These are phyloP conservation scores for Atopsyche davidsoni DNA, from an alignment of 1,140 invertebrate genomes.

Conservation along the genomic window DNA sequence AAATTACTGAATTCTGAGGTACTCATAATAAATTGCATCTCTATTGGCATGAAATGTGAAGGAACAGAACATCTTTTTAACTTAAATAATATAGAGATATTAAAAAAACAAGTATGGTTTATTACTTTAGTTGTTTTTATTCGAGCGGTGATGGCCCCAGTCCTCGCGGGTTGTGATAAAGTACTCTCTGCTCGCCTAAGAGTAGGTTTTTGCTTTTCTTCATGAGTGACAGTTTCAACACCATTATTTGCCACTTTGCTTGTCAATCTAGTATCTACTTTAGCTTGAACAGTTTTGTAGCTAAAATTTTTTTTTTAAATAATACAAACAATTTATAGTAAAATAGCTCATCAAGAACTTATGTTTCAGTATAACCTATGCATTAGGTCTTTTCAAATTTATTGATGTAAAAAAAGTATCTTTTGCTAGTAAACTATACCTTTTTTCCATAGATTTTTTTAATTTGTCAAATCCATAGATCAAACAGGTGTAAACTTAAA, in stretches of 20 bases:
- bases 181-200: slow-evolving; percentile 43
- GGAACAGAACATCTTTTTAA: too few relatives aligned
- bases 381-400: neutral
- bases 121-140: slow-evolving; percentile 23
- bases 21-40: too few relatives aligned
- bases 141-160: slow-evolving; percentile 30
- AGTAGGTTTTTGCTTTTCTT: slow-evolving; percentile 24
- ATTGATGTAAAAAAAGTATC: neutral
- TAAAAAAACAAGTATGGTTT: too few relatives aligned
- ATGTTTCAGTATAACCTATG: neutral
- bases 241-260: slow-evolving; percentile 28
- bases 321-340: neutral
- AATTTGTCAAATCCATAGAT: neutral
- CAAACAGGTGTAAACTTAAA: neutral
- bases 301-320: slow-evolving; percentile 24
- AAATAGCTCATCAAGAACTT: neutral
- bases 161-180: slow-evolving; percentile 34
- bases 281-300: slow-evolving; percentile 43
- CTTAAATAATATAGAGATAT: too few relatives aligned
- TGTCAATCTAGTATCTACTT: slow-evolving; percentile 42
- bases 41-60: too few relatives aligned
- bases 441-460: neutral
- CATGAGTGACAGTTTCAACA: slow-evolving; percentile 34
- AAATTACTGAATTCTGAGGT: too few relatives aligned
- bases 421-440: neutral